These are phyloP conservation scores for Operophtera brumata DNA, from an alignment of 2,888 invertebrate species.

Conservation along the genomic window DNA sequence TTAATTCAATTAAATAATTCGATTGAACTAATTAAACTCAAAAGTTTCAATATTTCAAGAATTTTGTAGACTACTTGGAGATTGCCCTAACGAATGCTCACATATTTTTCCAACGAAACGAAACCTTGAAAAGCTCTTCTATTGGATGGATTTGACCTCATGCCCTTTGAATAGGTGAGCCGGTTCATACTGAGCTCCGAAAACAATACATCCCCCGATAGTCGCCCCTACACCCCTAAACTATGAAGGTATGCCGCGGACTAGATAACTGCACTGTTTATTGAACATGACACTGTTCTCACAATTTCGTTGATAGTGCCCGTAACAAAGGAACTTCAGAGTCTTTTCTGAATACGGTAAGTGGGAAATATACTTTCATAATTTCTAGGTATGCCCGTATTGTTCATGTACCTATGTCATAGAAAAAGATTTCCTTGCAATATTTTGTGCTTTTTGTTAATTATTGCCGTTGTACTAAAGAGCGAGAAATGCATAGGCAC, in stretches of 20 bases:
- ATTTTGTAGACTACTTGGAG: no score
- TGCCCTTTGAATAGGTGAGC: no score
- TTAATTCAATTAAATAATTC: no score
- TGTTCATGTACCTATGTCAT: no score
- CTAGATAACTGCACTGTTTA: conserved; percentile 53
- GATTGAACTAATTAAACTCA: no score
- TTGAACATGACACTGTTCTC: conserved; percentile 43
- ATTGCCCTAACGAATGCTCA: no score
- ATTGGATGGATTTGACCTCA: no score
- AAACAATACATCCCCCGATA: background rate
- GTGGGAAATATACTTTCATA: conserved; percentile 7
- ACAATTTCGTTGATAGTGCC: conserved; percentile 37
- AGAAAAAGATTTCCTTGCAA: background rate
- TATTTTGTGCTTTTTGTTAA: background rate
- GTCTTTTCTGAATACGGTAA: conserved; percentile 20
- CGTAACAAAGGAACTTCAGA: conserved; percentile 19
- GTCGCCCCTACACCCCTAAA: conserved; percentile 3
- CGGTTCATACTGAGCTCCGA: background rate
- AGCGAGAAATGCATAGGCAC: no score
- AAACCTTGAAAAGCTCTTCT: no score
- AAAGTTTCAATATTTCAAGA: no score
- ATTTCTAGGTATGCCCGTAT: no score
- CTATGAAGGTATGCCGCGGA: conserved; percentile 34
- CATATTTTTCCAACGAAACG: no score
- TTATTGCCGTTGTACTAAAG: background rate